These are phyloP conservation scores for Tenthredo livida DNA, from an alignment of 2,888 invertebrate genomes.

Conservation along the genomic window DNA sequence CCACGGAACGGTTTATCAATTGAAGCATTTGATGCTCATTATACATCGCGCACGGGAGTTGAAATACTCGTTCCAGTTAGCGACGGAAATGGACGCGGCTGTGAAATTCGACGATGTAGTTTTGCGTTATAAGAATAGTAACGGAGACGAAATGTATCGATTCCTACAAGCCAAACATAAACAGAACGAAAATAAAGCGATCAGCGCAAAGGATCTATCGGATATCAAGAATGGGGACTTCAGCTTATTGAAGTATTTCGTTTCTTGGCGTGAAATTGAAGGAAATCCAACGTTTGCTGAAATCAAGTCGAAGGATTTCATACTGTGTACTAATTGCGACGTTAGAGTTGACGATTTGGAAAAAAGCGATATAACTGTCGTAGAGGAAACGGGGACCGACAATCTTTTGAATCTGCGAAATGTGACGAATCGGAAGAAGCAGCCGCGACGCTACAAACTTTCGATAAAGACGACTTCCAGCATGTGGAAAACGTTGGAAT, in stretches of 20 bases:
- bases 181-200: neutral
- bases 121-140: constrained; percentile 4
- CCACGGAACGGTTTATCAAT: too few relatives aligned
- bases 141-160: neutral
- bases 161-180: constrained; percentile 9
- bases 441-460: neutral
- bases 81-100: constrained; percentile 52
- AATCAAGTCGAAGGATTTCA: neutral
- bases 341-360: neutral
- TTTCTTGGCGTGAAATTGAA: neutral
- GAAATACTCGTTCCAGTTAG: constrained; percentile 42
- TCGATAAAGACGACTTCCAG: neutral
- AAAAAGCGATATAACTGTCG: neutral
- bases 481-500: neutral
- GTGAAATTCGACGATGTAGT: constrained; percentile 54
- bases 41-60: neutral
- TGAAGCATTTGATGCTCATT: too few relatives aligned
- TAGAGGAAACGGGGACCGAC: neutral
- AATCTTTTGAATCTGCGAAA: neutral
- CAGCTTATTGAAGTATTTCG: neutral
- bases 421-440: neutral
- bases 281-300: neutral
- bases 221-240: neutral
- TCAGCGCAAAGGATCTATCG: neutral
- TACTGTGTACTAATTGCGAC: neutral